Base-by-base conservation (phyloP, 2,113 vertebrate genomes). In the Sitta europaea region DNA sequence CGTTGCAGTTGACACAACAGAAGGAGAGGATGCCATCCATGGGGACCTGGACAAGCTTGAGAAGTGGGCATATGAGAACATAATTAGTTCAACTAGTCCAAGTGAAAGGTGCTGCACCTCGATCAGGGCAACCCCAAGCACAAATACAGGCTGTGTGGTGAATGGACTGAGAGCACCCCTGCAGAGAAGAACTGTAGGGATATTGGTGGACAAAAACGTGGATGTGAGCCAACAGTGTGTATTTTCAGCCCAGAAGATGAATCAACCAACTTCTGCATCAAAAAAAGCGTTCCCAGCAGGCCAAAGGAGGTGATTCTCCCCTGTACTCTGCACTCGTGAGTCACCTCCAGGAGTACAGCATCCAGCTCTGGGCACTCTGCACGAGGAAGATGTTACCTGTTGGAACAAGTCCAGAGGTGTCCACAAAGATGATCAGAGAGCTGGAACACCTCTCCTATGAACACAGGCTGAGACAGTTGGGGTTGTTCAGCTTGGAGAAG, bases 311-410 rank as follows among this genome's bases (percentile, higher is more conserved):
- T 54, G 62, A 35, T 75, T 68, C 27, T 55, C 35, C 14, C 11
- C 35, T 36, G 35, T 14, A 14, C 27, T 48, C 48, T 36, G 21
- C 0, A 1, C 35, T 23, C 3, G 0, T 55, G 35, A 55, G 35
- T 35, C 31, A 35, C 21, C 31, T 33, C 12, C 22, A 48, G 48
- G 40, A 70, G 27, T 20, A 8, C 63, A 27, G 18, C 62, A 62
- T 42, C 29, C 35, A 33, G 12, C 71, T 24, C 47, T 75, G 62
- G 17, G 7, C 6, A 8, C 47, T 54, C 12, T 7, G 48, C 31
- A 24, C 42, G 20, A 36, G 55, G 63, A 55, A 68, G 31, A 55
- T 42, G 17, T 25, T 29, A 11, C 42, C 5, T 40, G 10, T 55
- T 55, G 42, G 14, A 70, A 31, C 11, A 11, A 33, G 40, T 48